Base-by-base conservation (phyloP, 2,113 vertebrate genomes). In the Aptenodytes forsteri region DNA sequence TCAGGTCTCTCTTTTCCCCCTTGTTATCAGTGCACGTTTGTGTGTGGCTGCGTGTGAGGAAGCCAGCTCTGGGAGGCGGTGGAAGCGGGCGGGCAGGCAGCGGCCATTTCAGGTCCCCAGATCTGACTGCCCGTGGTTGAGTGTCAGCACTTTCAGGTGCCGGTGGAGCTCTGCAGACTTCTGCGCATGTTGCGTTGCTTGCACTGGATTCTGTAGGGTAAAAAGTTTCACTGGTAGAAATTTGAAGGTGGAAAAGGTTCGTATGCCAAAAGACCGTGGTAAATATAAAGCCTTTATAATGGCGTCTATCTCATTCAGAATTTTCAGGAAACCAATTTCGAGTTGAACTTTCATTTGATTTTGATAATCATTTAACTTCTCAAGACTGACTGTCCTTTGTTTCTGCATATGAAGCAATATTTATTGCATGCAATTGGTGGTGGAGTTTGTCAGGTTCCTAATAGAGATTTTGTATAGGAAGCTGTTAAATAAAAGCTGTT, bases 131-230 rank as follows among this genome's bases (percentile, higher is more conserved):
- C 61, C 3, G 1, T 20, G 22, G 21, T 16, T 26, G 46, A 16
- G 40, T 13, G 17, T 50, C 30, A 7, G 25, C 25, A 1, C 21
- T 16, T 7, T 2, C 4, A 2, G 52, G 62, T 6, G 25, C 25
- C 2, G 10, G 34, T 8, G 44, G 26, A 59, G 55, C 55, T 32
- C 27, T 2, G 32, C 26, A 11, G 64, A 3, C 16, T 19, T 22
- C 62, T 20, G 27, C 7, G 0, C 1, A 3, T 25, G 13, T 16
- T 27, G 49, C 2, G 1, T 34, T n/a, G 13, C 29, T n/a, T 19
- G 13, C 2, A 1, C 29, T 26, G 59, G 46, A 7, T n/a, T 61
- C 72, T 42, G 25, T 2, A 44, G 26, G 30, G 17, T 62, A 7
- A 12, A 36, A 22, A 19, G 27, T 34, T 23, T 25, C 13, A 1